phyloP scores from a whole-genome alignment of 2,113 vertebrate genomes.

The Oenanthe oenanthe region DNA sequence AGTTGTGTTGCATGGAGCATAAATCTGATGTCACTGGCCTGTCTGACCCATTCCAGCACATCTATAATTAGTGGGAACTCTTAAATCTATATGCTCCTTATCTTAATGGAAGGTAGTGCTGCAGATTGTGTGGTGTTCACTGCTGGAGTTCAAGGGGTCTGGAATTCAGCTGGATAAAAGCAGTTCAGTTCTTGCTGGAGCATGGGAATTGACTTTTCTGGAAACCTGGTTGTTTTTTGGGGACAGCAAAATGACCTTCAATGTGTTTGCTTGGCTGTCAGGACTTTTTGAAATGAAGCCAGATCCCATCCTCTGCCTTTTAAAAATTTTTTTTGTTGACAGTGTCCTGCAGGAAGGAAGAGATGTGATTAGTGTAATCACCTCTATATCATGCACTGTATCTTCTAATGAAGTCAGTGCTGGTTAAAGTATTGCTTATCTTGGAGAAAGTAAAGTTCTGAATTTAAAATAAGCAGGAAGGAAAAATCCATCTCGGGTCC shows the following conservation, averaged over 20 bases:
- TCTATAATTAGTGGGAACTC: not conserved
- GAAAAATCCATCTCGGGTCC: not conserved
- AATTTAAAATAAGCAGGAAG: not conserved
- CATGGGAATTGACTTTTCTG: fast-evolving
- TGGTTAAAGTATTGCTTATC: not conserved
- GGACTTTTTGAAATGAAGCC: not conserved
- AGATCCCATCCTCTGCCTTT: not conserved
- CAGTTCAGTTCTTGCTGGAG: not conserved
- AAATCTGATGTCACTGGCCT: not conserved
- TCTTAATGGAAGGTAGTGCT: not conserved
- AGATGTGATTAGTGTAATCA: not conserved
- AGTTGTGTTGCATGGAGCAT: not conserved
- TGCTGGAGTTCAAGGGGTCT: not conserved
- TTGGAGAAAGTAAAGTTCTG: not conserved
- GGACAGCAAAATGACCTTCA: not conserved
- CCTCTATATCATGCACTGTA: not conserved
- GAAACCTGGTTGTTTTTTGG: not conserved
- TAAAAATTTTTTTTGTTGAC: not conserved
- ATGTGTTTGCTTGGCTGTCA: not conserved
- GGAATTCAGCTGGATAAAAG: not conserved
- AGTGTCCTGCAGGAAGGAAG: not conserved
- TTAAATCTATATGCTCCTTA: not conserved
- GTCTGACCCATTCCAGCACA: not conserved
- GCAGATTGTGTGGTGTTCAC: not conserved
- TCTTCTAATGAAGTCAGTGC: conserved; percentile 13